These are phyloP conservation scores for Bos indicus DNA, from an alignment of 2,113 vertebrate species.

Conservation along the genomic window DNA sequence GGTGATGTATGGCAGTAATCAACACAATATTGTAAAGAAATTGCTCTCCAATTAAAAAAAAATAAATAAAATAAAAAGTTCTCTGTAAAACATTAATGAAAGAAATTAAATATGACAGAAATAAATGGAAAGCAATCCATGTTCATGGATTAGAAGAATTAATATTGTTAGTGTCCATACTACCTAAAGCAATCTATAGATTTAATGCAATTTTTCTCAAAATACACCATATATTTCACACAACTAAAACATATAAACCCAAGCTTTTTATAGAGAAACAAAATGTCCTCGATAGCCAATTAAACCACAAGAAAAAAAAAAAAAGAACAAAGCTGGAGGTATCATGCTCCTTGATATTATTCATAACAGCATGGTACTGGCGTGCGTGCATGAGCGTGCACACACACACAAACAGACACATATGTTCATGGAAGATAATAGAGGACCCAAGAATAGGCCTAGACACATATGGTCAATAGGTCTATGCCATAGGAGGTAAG, in stretches of 20 bases:
- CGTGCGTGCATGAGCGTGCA: accelerated
- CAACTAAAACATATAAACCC: neutral
- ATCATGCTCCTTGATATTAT: neutral
- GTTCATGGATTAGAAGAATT: neutral
- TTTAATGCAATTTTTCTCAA: neutral
- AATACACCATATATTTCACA: neutral
- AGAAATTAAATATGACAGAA: neutral
- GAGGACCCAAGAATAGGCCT: neutral
- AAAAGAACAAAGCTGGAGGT: neutral
- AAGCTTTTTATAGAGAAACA: neutral
- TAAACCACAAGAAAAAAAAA: too few species aligned
- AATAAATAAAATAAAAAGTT: too few species aligned
- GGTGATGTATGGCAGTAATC: too few species aligned
- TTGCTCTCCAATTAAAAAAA: too few species aligned
- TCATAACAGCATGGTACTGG: neutral
- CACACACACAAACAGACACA: neutral
- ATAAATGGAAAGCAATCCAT: neutral
- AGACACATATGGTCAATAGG: neutral
- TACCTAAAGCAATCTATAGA: too few species aligned
- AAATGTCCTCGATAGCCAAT: neutral
- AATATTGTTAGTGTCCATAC: neutral
- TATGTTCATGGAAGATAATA: neutral
- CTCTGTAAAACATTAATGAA: neutral
- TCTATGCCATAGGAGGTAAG: neutral
- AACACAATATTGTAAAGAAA: too few species aligned